phyloP scores from a whole-genome alignment of 92 coral and sea anemone species.

The Porites evermanni region DNA sequence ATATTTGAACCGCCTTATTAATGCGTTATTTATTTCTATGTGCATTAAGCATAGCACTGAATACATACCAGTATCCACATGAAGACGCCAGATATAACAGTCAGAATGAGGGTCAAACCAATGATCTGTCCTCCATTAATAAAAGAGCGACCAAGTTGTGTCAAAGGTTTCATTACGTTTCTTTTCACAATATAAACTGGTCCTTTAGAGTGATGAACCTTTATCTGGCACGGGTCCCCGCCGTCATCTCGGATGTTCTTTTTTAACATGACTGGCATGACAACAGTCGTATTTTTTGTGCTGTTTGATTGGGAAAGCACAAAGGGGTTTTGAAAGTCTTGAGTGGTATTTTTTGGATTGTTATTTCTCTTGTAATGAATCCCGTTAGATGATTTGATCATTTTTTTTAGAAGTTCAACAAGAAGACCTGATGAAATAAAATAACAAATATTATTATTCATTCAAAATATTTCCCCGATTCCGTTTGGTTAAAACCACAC shows the following conservation, averaged over 20 bases:
- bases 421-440: constrained; percentile 19
- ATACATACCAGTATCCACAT: constrained; percentile 86
- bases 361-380: constrained; percentile 6
- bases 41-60: too few relatives aligned
- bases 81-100: constrained; percentile 90
- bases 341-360: neutral
- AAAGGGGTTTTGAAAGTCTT: neutral
- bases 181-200: constrained; percentile 65
- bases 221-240: constrained; percentile 25
- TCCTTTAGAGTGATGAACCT: constrained; percentile 53
- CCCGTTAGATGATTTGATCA: neutral
- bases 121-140: constrained; percentile 92
- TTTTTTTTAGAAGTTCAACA: constrained; percentile 5
- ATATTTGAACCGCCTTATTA: too few relatives aligned
- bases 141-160: constrained; percentile 83
- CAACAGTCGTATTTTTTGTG: constrained; percentile 30
- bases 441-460: too few relatives aligned
- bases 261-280: constrained; percentile 59
- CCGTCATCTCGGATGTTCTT: neutral
- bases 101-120: constrained; percentile 82
- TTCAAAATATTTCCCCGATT: too few relatives aligned
- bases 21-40: neutral
- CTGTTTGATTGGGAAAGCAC: constrained; percentile 8
- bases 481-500: too few relatives aligned
- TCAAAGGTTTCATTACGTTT: constrained; percentile 77